Percentiles rank a stretch among this genome's conserved stretches.
Evolutionary conservation across 2,888 invertebrate species (phyloP).

Genomic region (Tinea pellionella): DNA sequence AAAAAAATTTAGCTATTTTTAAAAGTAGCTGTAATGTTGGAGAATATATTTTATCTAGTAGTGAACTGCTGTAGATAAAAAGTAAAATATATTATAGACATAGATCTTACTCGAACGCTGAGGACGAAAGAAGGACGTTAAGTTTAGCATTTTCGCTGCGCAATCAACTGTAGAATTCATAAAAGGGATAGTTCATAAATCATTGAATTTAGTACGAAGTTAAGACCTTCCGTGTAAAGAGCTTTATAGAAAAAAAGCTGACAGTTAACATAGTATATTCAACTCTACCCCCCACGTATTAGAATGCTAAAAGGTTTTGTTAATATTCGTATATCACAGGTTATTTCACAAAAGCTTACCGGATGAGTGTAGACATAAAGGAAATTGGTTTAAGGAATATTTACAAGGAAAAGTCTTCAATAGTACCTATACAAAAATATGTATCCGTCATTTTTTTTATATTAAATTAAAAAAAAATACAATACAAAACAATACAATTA

Average conservation of each 20-base stretch:
- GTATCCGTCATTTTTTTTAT: background rate
- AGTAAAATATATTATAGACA: too few relatives aligned
- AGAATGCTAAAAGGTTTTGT: background rate
- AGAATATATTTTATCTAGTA: too few relatives aligned
- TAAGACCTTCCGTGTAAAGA: background rate
- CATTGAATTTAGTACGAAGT: background rate
- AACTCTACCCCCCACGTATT: background rate
- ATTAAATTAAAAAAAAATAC: too few relatives aligned
- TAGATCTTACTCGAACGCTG: too few relatives aligned
- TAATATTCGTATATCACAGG: background rate
- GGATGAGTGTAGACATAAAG: background rate
- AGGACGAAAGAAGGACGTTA: background rate
- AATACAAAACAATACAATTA: too few relatives aligned
- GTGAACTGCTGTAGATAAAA: too few relatives aligned
- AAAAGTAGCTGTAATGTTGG: too few relatives aligned
- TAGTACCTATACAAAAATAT: background rate
- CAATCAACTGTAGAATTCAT: background rate
- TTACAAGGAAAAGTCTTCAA: background rate
- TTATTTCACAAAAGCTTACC: background rate
- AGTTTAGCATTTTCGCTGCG: background rate
- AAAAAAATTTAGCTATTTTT: too few relatives aligned
- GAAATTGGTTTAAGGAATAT: background rate
- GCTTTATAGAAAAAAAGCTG: background rate
- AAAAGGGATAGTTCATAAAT: background rate
- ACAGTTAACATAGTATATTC: background rate